phyloP scores from a whole-genome alignment of 1,140 invertebrate genomes.

The Cydia splendana region DNA sequence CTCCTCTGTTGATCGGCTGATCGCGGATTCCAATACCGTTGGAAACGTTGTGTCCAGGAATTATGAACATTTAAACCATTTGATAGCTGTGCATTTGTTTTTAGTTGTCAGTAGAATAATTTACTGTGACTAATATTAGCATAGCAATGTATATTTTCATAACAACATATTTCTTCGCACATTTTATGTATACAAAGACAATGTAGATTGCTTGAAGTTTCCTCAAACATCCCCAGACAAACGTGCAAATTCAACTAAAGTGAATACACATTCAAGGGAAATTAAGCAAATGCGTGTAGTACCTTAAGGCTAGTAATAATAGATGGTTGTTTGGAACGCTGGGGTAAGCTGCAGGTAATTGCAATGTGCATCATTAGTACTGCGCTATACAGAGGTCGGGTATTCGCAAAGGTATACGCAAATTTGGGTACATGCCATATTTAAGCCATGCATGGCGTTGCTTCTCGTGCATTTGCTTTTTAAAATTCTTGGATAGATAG shows the following conservation, averaged over 20 bases:
- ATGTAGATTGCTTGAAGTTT: constrained; percentile 31
- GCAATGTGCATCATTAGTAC: constrained; percentile 53
- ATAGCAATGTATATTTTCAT: too few species aligned
- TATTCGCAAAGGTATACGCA: neutral
- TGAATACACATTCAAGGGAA: constrained; percentile 33
- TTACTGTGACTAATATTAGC: too few species aligned
- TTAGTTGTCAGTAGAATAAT: too few species aligned
- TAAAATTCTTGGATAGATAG: too few species aligned
- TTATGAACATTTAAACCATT: too few species aligned
- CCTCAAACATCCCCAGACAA: neutral
- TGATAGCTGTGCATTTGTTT: too few species aligned
- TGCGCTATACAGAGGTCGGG: constrained; percentile 32
- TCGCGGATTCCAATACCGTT: too few species aligned
- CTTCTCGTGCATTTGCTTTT: too few species aligned
- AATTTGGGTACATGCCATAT: neutral
- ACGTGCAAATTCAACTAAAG: constrained; percentile 13
- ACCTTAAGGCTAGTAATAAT: constrained; percentile 43
- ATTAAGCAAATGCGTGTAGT: constrained; percentile 43
- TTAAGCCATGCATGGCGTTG: neutral
- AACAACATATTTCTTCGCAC: too few species aligned
- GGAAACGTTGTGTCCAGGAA: too few species aligned
- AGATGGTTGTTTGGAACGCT: constrained; percentile 46
- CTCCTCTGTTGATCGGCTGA: too few species aligned
- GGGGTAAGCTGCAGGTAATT: constrained; percentile 47
- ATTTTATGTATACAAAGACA: too few species aligned